These are phyloP conservation scores for Miltochrista miniata DNA, from an alignment of 2,888 invertebrate genomes.

Conservation along the genomic window DNA sequence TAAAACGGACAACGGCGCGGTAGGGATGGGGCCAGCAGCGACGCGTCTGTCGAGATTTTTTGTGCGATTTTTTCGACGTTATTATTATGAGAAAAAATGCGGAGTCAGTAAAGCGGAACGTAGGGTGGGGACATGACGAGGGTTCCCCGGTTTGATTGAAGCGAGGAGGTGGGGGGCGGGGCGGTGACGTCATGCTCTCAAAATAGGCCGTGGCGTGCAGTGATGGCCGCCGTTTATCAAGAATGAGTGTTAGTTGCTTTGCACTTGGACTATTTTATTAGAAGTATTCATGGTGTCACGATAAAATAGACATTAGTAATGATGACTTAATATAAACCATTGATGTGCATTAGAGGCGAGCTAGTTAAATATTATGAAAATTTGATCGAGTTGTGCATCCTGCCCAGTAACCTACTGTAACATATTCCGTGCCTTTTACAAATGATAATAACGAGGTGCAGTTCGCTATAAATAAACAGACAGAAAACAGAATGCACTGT, in stretches of 20 bases:
- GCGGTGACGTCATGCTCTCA: slow-evolving; percentile 83
- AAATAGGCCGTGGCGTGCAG: slow-evolving; percentile 82
- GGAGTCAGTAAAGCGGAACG: slow-evolving; percentile 81
- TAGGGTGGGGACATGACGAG: slow-evolving; percentile 82
- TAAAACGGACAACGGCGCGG: slow-evolving; percentile 58
- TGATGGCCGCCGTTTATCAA: slow-evolving; percentile 83
- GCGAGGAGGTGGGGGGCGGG: slow-evolving; percentile 79
- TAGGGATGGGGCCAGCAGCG: slow-evolving; percentile 73
- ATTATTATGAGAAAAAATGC: slow-evolving; percentile 84
- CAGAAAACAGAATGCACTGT: slow-evolving; percentile 38
- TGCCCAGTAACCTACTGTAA: background rate
- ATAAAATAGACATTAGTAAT: too few relatives aligned
- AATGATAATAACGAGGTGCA: slow-evolving; percentile 13
- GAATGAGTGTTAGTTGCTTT: slow-evolving; percentile 65
- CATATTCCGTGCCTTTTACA: slow-evolving; percentile 10
- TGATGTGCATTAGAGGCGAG: background rate
- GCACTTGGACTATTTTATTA: slow-evolving; percentile 67
- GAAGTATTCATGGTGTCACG: slow-evolving; percentile 19
- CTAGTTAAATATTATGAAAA: background rate
- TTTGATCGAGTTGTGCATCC: background rate
- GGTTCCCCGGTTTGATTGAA: slow-evolving; percentile 82
- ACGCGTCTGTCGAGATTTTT: slow-evolving; percentile 81
- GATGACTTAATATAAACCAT: background rate
- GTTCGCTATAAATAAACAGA: slow-evolving; percentile 34
- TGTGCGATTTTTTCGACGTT: slow-evolving; percentile 82